Base-by-base conservation (phyloP, 2,113 vertebrate genomes). In the Perca flavescens region DNA sequence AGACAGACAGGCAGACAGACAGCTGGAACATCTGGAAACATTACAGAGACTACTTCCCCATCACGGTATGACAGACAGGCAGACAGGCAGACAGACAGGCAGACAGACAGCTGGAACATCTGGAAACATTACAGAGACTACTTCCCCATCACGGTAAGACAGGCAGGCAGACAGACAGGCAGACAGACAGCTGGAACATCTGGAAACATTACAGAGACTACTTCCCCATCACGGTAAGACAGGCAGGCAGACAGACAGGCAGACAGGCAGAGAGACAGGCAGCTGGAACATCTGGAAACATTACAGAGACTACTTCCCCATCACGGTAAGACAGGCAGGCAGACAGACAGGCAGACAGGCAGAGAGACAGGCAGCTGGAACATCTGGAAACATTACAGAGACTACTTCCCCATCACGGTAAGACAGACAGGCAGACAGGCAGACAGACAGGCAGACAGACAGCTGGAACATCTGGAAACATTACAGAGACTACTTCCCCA, bases 31-130 rank as follows among this genome's bases (percentile, higher is more conserved):
- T 97, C 6, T 99, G 97, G 98, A 95, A 76, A 19, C 89, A 96
- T 85, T 98, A 98, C 86, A 96, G 92, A 60, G 96, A 98, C 77
- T 99, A 99, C 87, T 99, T 99, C 86, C 97, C 98, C 10, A 94
- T 99, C 58, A 93, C 86, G 0, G 97, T 99, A 50, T 9, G 36
- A 9, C 36, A 40, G 36, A 2, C 36, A 40, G 36, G 2, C 8
- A 40, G 36, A 40, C 40, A 11, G 40, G 0, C 11, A 34, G 34
- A 34, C 34, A 34, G 34, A 1, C 34, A 34, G 34, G 1, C 34
- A 34, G 34, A 1, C 31, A 31, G 31, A 3, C 64, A 92, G 40
- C 78, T 98, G 97, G 96, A 87, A 56, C 0, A 0, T 97, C 6
- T 99, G 97, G 98, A 95, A 76, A 19, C 89, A 96, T 85, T 98